Evolutionary conservation across 2,113 vertebrate species (phyloP).

Genomic region (Tangachromis dhanisi): DNA sequence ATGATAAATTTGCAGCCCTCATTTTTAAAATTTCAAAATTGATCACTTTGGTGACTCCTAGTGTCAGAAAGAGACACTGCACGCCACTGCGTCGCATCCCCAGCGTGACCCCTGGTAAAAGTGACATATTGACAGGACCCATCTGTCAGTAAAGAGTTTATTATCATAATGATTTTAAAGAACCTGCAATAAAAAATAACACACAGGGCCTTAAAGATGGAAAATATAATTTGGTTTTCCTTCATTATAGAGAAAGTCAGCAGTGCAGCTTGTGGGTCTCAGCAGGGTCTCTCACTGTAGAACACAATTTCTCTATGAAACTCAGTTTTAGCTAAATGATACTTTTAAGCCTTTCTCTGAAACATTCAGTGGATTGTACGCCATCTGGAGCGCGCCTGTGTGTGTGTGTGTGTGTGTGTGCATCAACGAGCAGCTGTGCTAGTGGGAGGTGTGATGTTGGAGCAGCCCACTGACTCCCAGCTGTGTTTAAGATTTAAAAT

Average conservation of each 20-base stretch:
- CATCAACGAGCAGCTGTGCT: conserved; percentile 29
- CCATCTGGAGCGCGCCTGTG: conserved; percentile 35
- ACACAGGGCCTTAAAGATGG: neutral
- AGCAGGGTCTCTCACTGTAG: neutral
- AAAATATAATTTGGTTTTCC: neutral
- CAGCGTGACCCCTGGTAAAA: neutral
- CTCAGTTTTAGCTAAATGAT: conserved; percentile 43
- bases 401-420: neutral
- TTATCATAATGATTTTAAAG: neutral
- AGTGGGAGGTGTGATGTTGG: conserved; percentile 50
- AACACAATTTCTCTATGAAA: conserved; percentile 12
- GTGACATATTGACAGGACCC: neutral
- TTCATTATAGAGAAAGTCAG: neutral
- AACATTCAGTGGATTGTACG: conserved; percentile 4
- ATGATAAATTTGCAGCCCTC: neutral
- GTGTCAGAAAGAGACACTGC: neutral
- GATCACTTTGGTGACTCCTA: neutral
- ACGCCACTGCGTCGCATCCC: neutral
- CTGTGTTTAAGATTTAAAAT: conserved; percentile 44
- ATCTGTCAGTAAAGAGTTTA: neutral
- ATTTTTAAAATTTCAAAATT: neutral
- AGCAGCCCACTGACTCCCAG: conserved; percentile 40
- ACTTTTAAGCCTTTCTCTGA: conserved; percentile 37
- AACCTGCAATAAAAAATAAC: neutral
- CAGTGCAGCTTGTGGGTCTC: neutral